These are phyloP conservation scores for Eupleurogrammus muticus DNA, from an alignment of 2,797 vertebrate species.

Conservation along the genomic window DNA sequence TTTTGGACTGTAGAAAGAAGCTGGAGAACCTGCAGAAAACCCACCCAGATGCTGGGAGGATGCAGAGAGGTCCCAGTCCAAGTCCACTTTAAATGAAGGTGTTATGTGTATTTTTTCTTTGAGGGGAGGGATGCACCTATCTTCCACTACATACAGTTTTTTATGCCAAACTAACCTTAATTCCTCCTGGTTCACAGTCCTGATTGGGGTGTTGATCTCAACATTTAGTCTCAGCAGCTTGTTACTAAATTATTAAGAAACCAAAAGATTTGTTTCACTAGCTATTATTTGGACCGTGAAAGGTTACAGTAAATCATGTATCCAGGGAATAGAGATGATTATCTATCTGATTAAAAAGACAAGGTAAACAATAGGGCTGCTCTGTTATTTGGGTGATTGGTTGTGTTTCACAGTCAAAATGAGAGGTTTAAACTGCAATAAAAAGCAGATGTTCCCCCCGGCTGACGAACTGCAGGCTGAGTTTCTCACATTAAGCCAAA, in stretches of 20 bases:
- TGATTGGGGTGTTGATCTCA: too few species aligned
- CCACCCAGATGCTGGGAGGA: too few species aligned
- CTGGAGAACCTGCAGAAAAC: too few species aligned
- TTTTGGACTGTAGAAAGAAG: too few species aligned
- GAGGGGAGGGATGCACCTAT: background rate
- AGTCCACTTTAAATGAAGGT: too few species aligned
- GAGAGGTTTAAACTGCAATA: conserved; percentile 41
- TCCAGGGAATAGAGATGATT: conserved; percentile 33
- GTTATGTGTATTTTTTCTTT: background rate
- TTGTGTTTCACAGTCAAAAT: conserved; percentile 40
- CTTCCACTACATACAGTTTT: background rate
- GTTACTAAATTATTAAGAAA: background rate
- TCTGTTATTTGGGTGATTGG: conserved; percentile 41
- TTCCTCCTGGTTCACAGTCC: too few species aligned
- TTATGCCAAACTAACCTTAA: background rate
- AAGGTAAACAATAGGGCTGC: conserved; percentile 13
- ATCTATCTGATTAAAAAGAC: conserved; percentile 11
- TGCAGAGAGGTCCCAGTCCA: too few species aligned
- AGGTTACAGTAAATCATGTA: conserved; percentile 6
- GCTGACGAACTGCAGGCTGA: conserved; percentile 44
- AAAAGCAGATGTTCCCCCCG: conserved; percentile 61
- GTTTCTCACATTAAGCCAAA: conserved; percentile 41
- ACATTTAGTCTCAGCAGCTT: background rate
- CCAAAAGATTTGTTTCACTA: background rate
- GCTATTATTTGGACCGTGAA: background rate